Percentiles rank a stretch among this genome's conserved stretches.
phyloP scores from a whole-genome alignment of 2,797 vertebrate species.

The Acipenser ruthenus region DNA sequence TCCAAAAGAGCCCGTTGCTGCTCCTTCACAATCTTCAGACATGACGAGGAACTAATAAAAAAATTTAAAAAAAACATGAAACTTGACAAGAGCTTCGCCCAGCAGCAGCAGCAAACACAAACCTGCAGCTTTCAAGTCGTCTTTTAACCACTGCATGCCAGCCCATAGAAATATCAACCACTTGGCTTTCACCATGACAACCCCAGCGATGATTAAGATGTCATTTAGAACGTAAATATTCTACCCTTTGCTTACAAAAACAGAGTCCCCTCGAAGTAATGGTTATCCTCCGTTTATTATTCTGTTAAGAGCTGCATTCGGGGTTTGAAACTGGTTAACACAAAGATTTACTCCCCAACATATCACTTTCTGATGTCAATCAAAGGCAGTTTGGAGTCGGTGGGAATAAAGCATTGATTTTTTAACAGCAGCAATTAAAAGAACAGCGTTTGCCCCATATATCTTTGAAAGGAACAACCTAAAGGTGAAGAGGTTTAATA shows the following conservation, averaged over 20 bases:
- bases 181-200: slow-evolving; percentile 62
- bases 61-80: slow-evolving; percentile 9
- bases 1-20: slow-evolving; percentile 46
- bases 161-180: slow-evolving; percentile 54
- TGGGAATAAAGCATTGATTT: slow-evolving; percentile 59
- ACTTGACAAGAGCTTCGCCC: slow-evolving; percentile 10
- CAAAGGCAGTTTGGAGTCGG: slow-evolving; percentile 46
- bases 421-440: slow-evolving; percentile 82
- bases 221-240: slow-evolving; percentile 48
- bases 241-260: slow-evolving; percentile 53
- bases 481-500: slow-evolving; percentile 75
- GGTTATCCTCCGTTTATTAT: slow-evolving; percentile 47
- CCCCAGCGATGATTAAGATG: slow-evolving; percentile 49
- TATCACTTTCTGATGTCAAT: slow-evolving; percentile 60
- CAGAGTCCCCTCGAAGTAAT: slow-evolving; percentile 50
- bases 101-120: slow-evolving; percentile 10
- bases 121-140: slow-evolving; percentile 23
- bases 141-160: slow-evolving; percentile 43
- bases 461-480: slow-evolving; percentile 49
- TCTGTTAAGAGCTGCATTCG: slow-evolving; percentile 46
- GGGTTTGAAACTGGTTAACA: slow-evolving; percentile 31
- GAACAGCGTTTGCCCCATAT: slow-evolving; percentile 51
- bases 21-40: slow-evolving; percentile 67
- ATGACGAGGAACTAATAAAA: slow-evolving; percentile 44
- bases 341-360: slow-evolving; percentile 41